Conservation (phyloP, 1,140 invertebrate species). For the Heliconius eleuchia region DNA sequence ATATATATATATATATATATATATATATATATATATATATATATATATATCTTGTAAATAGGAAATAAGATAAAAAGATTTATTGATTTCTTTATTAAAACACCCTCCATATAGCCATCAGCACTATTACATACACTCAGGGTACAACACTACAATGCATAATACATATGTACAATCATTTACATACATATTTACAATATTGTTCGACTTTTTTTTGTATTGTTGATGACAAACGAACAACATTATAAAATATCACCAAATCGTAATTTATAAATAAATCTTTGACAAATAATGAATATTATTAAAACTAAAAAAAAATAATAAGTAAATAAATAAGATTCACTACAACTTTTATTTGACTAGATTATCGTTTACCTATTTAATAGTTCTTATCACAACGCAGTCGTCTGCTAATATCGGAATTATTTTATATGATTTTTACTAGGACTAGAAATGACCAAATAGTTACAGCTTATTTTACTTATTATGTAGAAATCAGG, state of each 20-base stretch:
- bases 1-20: too few relatives aligned
- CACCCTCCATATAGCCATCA: slow-evolving; percentile 71
- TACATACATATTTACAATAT: slow-evolving; percentile 71
- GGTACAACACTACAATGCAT: slow-evolving; percentile 65
- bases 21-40: too few relatives aligned
- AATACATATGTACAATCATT: slow-evolving; percentile 66
- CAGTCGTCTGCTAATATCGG: slow-evolving; percentile 39
- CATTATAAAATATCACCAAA: slow-evolving; percentile 41
- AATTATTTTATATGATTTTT: slow-evolving; percentile 37
- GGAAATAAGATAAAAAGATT: slow-evolving; percentile 41
- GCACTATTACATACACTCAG: slow-evolving; percentile 70
- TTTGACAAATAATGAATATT: slow-evolving; percentile 41
- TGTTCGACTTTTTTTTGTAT: slow-evolving; percentile 29
- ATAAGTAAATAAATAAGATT: slow-evolving; percentile 34
- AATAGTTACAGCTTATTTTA: slow-evolving; percentile 36
- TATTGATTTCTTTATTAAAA: slow-evolving; percentile 78
- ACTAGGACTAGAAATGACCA: slow-evolving; percentile 26
- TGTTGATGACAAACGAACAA: slow-evolving; percentile 34
- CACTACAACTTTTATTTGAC: slow-evolving; percentile 44
- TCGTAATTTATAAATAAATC: slow-evolving; percentile 41
- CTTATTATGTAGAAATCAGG: slow-evolving; percentile 32
- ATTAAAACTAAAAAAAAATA: slow-evolving; percentile 35
- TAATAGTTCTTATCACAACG: slow-evolving; percentile 52
- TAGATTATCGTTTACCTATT: slow-evolving; percentile 45
- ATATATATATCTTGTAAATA: too few relatives aligned